Evolutionary conservation across 1,140 invertebrate genomes (phyloP), one percentile per base, ranked within the genome.

Genomic region (Dinoponera quadriceps): DNA sequence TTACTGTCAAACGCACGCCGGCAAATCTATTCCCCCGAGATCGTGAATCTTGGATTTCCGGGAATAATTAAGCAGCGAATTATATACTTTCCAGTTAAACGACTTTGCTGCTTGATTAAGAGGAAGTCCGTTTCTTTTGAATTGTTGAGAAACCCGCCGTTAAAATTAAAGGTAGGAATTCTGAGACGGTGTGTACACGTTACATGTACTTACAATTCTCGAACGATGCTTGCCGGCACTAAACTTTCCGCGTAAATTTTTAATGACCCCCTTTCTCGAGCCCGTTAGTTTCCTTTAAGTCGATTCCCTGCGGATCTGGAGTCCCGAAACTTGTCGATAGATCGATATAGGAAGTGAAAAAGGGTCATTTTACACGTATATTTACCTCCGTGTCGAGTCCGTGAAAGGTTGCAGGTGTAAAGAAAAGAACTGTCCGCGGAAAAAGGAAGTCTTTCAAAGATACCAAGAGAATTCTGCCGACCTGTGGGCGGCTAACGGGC

Each of bases 401-500:
- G 4, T 29, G 22, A 11, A 54, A 55, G 51, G 27, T 54, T 38
- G 63, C 74, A 77, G 62, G 74, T 77, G 74, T 14, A 55, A 77
- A 77, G 73, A 77, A 77, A 77, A 29, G 44, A 54, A 51, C 60
- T 20, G 33, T 68, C 48, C 2, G 66, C 16, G 60, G 29, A 22
- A 55, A 14, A 16, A 77, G 62, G 62, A 77, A 77, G 20, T 18
- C 48, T 77, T 77, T 77, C 74, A 68, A 13, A 66, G 33, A 77
- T 66, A 27, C 54, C 20, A 3, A 48, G 27, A 22, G 20, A 27
- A 38, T 68, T 55, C 48, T 77, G 66, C 48, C 62, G 60, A 68
- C 29, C 62, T 29, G 38, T 44, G n/a, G 44, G 65, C 51, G 59
- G 27, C 66, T 48, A 77, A 66, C 54, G 62, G 66, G 54, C 29